Evolutionary conservation across 2,888 invertebrate species (phyloP).

Genomic region (Agrotis puta): DNA sequence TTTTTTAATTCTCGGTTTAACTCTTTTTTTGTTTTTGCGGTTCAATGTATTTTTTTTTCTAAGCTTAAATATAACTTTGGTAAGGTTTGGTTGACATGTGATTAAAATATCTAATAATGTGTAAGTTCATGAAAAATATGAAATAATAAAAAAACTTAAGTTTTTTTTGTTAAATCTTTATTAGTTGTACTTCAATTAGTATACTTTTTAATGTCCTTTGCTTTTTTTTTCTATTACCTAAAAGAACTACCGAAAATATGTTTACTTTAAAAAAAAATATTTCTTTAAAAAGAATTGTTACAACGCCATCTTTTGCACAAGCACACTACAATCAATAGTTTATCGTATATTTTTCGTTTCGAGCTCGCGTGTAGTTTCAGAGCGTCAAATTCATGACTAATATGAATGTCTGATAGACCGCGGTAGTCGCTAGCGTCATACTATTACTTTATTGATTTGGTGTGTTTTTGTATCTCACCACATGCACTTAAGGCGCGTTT

Average conservation of each 20-base stretch:
- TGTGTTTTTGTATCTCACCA: not conserved
- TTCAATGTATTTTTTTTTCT: not conserved
- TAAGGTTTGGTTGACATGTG: constrained; percentile 14
- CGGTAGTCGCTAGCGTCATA: constrained; percentile 67
- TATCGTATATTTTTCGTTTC: constrained; percentile 33
- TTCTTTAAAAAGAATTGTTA: not conserved
- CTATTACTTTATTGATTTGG: constrained; percentile 64
- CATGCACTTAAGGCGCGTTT: no score
- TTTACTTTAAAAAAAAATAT: not conserved
- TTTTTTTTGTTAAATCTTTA: not conserved
- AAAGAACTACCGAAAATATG: no score
- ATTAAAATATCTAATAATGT: constrained; percentile 13
- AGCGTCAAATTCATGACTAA: constrained; percentile 88
- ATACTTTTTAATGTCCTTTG: not conserved
- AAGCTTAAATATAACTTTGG: constrained; percentile 16
- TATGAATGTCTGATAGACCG: constrained; percentile 87
- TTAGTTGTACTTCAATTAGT: not conserved
- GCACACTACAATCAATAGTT: constrained; percentile 43
- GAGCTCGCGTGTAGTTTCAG: constrained; percentile 81
- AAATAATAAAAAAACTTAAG: not conserved
- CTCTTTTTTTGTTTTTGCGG: no score
- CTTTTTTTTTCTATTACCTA: not conserved
- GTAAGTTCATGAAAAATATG: not conserved
- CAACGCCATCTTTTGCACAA: not conserved
- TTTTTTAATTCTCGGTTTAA: no score